Evolutionary conservation across 2,113 vertebrate species (phyloP), one percentile per base, ranked within the genome.

Genomic region (Conger conger): DNA sequence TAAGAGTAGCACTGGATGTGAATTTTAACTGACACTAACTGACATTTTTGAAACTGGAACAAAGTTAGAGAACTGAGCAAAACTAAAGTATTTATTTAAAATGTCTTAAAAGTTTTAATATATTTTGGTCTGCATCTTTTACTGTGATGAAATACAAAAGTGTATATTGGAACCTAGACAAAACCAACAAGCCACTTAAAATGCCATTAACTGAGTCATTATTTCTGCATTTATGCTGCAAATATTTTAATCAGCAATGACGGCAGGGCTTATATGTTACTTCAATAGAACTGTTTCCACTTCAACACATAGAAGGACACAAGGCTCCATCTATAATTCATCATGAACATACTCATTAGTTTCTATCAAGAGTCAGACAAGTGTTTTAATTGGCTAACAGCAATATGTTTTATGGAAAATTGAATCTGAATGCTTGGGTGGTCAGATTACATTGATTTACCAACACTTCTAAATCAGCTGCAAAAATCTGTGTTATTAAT

Each of bases 1-100:
- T 93, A 93, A 90, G 81, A 89, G 93, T 91, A 91, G 90, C 90
- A 91, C 78, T 89, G 92, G 83, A 91, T 42, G 79, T 83, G 57
- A 76, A 68, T 83, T 76, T 73, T 76, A 57, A 83, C 77, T 63
- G 76, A 38, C 78, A 57, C 37, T 40, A 68, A 40, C 33, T 38
- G 35, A 73, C 57, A 63, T 53, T 33, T 16, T 18, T 36, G 73
- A 77, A 38, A 77, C 17, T 30, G 30, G 16, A 77, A 83, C 15
- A 53, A 37, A 30, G 15, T 53, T 38, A 84, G 30, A 37, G 36
- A 84, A 16, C 40, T 53, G 82, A 27, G 23, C 37, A 4, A 40
- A 73, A 68, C 37, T 17, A 33, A 27, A 15, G 13, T 27, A 82
- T 83, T n/a, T 17, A 50, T n/a, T 57, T 73, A 38, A 36, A 76